Evolutionary conservation across 2,113 vertebrate species (phyloP).

Genomic region (Sceloporus tristichus): DNA sequence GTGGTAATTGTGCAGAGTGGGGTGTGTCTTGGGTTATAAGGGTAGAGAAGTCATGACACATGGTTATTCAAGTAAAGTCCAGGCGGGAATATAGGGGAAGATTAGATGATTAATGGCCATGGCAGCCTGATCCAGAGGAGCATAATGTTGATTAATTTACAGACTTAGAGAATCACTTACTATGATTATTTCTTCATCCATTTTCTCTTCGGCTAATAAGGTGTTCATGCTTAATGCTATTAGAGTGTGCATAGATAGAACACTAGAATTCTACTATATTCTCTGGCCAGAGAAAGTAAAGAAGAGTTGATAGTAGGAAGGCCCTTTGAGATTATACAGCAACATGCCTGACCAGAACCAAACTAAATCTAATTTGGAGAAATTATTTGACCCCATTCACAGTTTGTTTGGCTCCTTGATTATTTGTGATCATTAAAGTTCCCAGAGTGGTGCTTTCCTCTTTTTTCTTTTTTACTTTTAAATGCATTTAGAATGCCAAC

Average conservation of each 20-base stretch:
- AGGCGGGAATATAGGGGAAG: constrained; percentile 59
- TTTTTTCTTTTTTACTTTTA: not conserved
- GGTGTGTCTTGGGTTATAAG: not conserved
- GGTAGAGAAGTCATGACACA: constrained; percentile 11
- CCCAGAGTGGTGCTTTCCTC: not conserved
- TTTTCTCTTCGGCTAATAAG: constrained; percentile 70
- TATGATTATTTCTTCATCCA: constrained; percentile 73
- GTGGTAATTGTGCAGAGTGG: not conserved
- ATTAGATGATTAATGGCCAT: constrained; percentile 74
- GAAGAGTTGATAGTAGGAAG: not conserved
- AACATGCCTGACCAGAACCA: not conserved
- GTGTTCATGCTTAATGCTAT: constrained; percentile 69
- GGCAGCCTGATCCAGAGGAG: constrained; percentile 69
- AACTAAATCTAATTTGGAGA: constrained; percentile 35
- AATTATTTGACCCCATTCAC: not conserved
- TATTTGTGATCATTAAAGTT: constrained; percentile 10
- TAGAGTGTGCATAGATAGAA: constrained; percentile 44
- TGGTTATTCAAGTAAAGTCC: constrained; percentile 55
- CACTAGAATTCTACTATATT: constrained; percentile 25
- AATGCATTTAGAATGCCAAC: constrained; percentile 20
- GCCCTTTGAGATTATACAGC: constrained; percentile 8
- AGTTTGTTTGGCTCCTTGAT: not conserved
- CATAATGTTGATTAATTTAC: constrained; percentile 77
- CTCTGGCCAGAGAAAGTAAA: constrained; percentile 17
- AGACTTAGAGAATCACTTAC: constrained; percentile 70